These are phyloP conservation scores for Dryas iulia DNA, from an alignment of 1,140 invertebrate species.

Conservation along the genomic window DNA sequence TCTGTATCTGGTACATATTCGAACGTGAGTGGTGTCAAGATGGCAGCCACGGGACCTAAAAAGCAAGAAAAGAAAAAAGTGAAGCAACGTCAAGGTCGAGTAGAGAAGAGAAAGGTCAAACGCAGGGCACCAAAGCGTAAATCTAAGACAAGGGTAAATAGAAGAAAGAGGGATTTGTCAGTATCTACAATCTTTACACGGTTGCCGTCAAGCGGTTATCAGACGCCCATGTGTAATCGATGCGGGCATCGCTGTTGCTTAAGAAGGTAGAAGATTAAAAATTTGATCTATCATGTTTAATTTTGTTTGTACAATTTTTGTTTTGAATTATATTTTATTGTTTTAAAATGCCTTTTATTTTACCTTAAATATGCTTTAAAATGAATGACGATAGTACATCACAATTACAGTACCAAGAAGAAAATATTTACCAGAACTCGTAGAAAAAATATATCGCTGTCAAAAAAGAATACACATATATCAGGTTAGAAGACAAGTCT, in stretches of 20 bases:
- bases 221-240: slow-evolving; percentile 36
- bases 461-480: neutral
- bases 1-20: slow-evolving; percentile 38
- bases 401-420: neutral
- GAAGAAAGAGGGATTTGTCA: slow-evolving; percentile 37
- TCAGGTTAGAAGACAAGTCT: neutral
- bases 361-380: neutral
- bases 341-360: slow-evolving; percentile 12
- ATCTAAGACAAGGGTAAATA: slow-evolving; percentile 17
- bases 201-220: slow-evolving; percentile 34
- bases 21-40: slow-evolving; percentile 32
- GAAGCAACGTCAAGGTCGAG: neutral
- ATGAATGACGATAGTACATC: neutral
- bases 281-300: slow-evolving; percentile 8
- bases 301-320: slow-evolving; percentile 22
- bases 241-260: slow-evolving; percentile 57
- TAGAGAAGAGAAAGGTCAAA: slow-evolving; percentile 29
- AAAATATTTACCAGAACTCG: neutral
- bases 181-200: slow-evolving; percentile 47
- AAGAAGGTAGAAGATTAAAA: slow-evolving; percentile 49
- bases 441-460: neutral
- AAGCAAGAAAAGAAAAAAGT: slow-evolving; percentile 17
- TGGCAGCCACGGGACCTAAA: slow-evolving; percentile 20
- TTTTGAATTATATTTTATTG: slow-evolving; percentile 21
- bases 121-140: slow-evolving; percentile 29